Evolutionary conservation across 2,888 invertebrate species (phyloP), one percentile per base, ranked within the genome.

Genomic region (Sarcophaga carnaria): DNA sequence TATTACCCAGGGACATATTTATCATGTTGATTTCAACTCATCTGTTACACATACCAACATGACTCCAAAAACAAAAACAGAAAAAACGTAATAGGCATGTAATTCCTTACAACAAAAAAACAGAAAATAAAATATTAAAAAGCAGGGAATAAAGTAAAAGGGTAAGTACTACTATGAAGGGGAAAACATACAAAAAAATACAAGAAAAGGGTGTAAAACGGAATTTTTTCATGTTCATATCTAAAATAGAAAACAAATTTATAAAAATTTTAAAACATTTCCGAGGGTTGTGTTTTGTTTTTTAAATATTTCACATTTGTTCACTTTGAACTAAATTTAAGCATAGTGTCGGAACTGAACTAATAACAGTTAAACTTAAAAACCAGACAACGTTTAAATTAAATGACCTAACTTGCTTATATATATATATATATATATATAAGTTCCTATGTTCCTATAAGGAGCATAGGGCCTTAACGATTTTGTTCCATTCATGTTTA

Each of bases 1-100:
- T 81, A 85, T 77, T 85, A 78, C 78, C 85, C 69, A 81, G 85
- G 78, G 85, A 81, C 81, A 78, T 78, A 85, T 85, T 85, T 85
- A 85, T 85, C 85, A 81, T 85, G 81, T 78, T 81, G 81, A 85
- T 78, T 81, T 81, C 78, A 85, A 49, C 81, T 78, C 81, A 85
- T 81, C 69, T 78, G 81, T 78, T 81, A 80, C 64, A 59, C 72
- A 64, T 17, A 74, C 22, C 60, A 20, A 54, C 49, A 37, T 54
- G 76, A 49, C n/a, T 37, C 62, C 62, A 69, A 69, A 62, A 59
- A 49, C 54, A 47, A 2, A 22, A 22, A 20, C 20, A 20, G 20
- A 20, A 10, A 45, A 17, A 25, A 17, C 0, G 64, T 66, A 77
- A 74, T 72, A 78, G 66, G 37, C 72, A 78, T 74, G 77, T 78